Conservation (phyloP, 2,888 invertebrate genomes). For the Eustalomyia histrio region DNA sequence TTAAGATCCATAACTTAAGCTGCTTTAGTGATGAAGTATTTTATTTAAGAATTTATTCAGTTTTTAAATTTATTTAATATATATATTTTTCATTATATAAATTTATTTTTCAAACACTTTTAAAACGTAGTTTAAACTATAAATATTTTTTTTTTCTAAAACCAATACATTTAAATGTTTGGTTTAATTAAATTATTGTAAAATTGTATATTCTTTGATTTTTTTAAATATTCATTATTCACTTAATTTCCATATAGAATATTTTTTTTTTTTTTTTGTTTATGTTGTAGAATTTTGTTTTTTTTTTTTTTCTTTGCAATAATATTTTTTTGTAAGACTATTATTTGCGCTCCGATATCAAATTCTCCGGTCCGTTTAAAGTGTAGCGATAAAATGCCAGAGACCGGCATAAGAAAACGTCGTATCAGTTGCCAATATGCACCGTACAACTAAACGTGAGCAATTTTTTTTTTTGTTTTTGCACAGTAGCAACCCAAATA, state of each 20-base stretch:
- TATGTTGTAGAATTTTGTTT: conserved; percentile 1
- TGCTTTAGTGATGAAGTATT: conserved; percentile 47
- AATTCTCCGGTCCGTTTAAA: conserved; percentile 69
- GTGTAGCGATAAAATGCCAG: conserved; percentile 76
- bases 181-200: not conserved
- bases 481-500: conserved; percentile 43
- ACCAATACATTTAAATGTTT: not conserved
- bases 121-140: not conserved
- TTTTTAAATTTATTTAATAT: not conserved
- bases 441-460: conserved; percentile 59
- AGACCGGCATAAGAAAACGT: conserved; percentile 58
- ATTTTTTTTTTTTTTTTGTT: not conserved
- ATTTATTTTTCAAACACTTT: conserved; percentile 12
- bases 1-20: conserved; percentile 58
- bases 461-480: conserved; percentile 28
- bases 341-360: conserved; percentile 37
- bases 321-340: not conserved
- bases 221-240: not conserved
- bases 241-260: not conserved
- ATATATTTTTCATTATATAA: not conserved
- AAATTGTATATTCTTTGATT: not conserved
- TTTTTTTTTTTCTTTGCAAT: conserved; percentile 1
- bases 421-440: conserved; percentile 55
- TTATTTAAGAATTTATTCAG: not conserved
- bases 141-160: conserved; percentile 13